These are phyloP conservation scores for Drosophila tripunctata DNA, from an alignment of 2,888 invertebrate genomes.

Conservation along the genomic window DNA sequence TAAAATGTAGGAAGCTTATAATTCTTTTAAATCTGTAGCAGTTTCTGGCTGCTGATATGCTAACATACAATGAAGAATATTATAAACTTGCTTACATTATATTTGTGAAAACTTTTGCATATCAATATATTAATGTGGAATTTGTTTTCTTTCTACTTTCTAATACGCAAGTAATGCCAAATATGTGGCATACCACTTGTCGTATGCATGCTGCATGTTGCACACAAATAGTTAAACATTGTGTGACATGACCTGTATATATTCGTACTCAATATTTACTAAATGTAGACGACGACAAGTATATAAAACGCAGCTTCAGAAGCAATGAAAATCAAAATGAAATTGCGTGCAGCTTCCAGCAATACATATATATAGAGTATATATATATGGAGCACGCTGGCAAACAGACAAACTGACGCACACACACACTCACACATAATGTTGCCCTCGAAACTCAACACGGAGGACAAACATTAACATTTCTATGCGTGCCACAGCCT, in stretches of 20 bases:
- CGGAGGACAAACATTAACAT: constrained; percentile 74
- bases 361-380: too few relatives aligned
- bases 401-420: constrained; percentile 7
- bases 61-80: too few relatives aligned
- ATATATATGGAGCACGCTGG: background rate
- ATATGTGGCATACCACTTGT: background rate
- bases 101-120: too few relatives aligned
- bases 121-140: too few relatives aligned
- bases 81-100: too few relatives aligned
- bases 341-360: constrained; percentile 68
- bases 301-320: constrained; percentile 37
- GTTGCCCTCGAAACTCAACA: constrained; percentile 56
- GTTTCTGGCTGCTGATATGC: too few relatives aligned
- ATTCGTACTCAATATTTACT: background rate
- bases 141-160: too few relatives aligned
- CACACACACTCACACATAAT: constrained; percentile 11
- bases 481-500: constrained; percentile 71
- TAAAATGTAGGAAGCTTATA: too few relatives aligned
- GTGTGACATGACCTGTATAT: background rate
- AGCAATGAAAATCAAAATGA: constrained; percentile 66
- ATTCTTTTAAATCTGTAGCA: too few relatives aligned
- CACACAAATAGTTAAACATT: background rate
- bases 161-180: too few relatives aligned
- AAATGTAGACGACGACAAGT: background rate
- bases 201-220: background rate